Evolutionary conservation across 2,888 invertebrate genomes (phyloP).

Genomic region (Heliconius hortense): DNA sequence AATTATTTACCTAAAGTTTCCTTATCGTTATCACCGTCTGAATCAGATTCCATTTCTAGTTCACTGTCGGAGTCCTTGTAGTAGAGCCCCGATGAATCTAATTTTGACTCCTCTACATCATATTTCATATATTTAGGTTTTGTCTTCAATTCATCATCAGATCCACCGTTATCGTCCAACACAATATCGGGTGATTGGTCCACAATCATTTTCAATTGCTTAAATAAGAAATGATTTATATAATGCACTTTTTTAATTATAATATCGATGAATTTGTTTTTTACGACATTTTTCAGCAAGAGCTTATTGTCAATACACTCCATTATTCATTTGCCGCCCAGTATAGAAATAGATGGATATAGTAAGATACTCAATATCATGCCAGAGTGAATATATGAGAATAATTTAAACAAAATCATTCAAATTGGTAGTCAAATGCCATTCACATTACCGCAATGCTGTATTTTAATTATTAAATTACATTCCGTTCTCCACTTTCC

Average conservation of each 20-base stretch:
- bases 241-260: background rate
- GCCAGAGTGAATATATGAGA: too few species aligned
- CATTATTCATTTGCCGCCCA: too few species aligned
- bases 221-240: constrained; percentile 18
- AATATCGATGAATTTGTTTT: background rate
- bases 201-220: constrained; percentile 77
- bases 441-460: too few species aligned
- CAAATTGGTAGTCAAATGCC: too few species aligned
- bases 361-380: too few species aligned
- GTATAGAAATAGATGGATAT: too few species aligned
- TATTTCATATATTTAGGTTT: constrained; percentile 83
- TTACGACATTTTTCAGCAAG: too few species aligned
- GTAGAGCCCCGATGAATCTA: constrained; percentile 87
- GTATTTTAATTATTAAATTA: too few species aligned
- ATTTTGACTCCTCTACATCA: constrained; percentile 84
- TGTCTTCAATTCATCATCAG: constrained; percentile 79
- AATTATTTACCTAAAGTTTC: constrained; percentile 77
- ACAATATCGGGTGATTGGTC: constrained; percentile 86
- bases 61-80: constrained; percentile 86
- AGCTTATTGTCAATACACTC: too few species aligned
- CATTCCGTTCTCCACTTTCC: too few species aligned
- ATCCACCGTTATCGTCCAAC: constrained; percentile 85
- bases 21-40: constrained; percentile 79
- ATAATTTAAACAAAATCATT: too few species aligned
- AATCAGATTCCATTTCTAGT: constrained; percentile 82